Conservation (phyloP, 2,113 vertebrate species). For the Phrynocephalus versicolor region DNA sequence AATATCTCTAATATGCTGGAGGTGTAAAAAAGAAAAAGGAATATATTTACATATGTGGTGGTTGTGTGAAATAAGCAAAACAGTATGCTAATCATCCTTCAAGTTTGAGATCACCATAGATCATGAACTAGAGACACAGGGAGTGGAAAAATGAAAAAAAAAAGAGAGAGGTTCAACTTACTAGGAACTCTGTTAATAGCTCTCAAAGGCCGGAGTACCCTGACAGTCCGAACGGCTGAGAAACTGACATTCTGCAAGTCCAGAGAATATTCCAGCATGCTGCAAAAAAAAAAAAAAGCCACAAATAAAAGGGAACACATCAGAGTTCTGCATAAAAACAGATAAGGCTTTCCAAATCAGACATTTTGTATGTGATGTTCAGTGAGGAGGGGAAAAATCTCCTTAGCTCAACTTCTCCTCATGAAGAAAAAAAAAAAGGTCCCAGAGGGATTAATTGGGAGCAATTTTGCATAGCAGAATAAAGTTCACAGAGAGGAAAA, state of each 20-base stretch:
- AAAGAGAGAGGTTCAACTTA: slow-evolving; percentile 73
- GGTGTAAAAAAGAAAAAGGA: too few species aligned
- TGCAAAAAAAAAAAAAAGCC: slow-evolving; percentile 64
- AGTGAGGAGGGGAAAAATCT: slow-evolving; percentile 36
- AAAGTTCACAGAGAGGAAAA: slow-evolving; percentile 33
- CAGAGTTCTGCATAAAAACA: slow-evolving; percentile 33
- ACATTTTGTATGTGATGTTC: slow-evolving; percentile 5
- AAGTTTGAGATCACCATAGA: not conserved
- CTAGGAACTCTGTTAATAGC: slow-evolving; percentile 98
- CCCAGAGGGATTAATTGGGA: slow-evolving; percentile 64
- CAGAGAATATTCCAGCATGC: slow-evolving; percentile 98
- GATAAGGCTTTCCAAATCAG: slow-evolving; percentile 56
- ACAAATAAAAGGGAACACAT: not conserved
- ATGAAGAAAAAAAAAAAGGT: slow-evolving; percentile 42
- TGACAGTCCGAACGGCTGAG: slow-evolving; percentile 94
- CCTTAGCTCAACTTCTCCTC: slow-evolving; percentile 39
- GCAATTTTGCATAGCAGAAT: slow-evolving; percentile 51
- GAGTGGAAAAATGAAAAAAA: not conserved
- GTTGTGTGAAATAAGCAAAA: too few species aligned
- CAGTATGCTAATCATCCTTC: too few species aligned
- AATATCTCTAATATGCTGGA: too few species aligned
- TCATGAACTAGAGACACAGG: not conserved
- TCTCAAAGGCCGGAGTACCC: slow-evolving; percentile 93
- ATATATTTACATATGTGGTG: too few species aligned
- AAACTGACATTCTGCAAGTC: slow-evolving; percentile 98